Evolutionary conservation across 2,113 vertebrate species (phyloP).

Genomic region (Donacobius atricapilla): DNA sequence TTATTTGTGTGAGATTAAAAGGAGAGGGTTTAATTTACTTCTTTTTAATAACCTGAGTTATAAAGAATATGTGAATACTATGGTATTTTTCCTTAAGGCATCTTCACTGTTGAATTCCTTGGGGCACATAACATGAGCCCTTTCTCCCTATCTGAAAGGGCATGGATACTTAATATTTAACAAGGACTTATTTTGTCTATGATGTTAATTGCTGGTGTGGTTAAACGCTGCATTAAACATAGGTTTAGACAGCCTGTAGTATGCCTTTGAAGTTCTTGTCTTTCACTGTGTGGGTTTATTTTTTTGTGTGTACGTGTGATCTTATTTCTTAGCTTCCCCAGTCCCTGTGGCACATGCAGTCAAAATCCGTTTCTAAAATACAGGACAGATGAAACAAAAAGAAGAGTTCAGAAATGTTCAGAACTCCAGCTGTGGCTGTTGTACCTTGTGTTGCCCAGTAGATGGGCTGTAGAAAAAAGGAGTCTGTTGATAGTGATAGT

Average conservation of each 20-base stretch:
- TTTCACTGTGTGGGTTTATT: background rate
- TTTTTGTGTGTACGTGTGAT: background rate
- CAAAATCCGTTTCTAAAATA: background rate
- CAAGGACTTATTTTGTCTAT: background rate
- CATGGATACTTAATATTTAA: background rate
- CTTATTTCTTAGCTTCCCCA: background rate
- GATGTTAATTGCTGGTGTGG: background rate
- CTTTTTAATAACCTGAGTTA: background rate
- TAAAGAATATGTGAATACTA: background rate
- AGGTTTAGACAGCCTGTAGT: background rate
- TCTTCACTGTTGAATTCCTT: background rate
- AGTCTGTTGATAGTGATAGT: background rate
- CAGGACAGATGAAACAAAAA: background rate
- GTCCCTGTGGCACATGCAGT: background rate
- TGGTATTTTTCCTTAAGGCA: background rate
- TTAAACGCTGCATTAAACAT: background rate
- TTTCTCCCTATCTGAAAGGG: background rate
- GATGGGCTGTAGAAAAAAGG: background rate
- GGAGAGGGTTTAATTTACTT: background rate
- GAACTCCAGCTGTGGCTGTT: background rate
- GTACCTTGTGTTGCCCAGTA: background rate
- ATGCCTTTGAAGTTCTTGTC: background rate
- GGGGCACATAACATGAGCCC: background rate
- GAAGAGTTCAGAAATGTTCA: background rate
- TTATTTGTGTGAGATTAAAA: background rate